Evolutionary conservation across 35 echinoderm and acorn worm genomes (phyloP).

Genomic region (Ophioderma brevispina): DNA sequence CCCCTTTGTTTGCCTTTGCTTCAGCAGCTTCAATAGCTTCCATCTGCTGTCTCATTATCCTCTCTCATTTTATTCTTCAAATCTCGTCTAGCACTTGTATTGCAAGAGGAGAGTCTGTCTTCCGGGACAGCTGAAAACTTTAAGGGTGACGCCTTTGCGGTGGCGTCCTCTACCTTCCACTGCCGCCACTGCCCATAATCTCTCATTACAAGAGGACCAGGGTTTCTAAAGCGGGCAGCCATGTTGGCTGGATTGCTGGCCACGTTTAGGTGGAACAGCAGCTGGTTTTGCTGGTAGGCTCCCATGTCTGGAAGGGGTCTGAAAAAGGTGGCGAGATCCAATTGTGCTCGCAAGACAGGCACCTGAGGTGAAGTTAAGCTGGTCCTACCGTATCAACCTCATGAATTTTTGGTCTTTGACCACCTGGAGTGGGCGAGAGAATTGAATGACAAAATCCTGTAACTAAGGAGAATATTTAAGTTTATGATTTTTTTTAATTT

Average conservation of each 20-base stretch:
- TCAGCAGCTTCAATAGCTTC: constrained; percentile 35
- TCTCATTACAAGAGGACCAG: neutral
- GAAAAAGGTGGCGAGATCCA: too few relatives aligned
- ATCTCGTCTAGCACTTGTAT: constrained; percentile 77
- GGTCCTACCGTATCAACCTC: too few relatives aligned
- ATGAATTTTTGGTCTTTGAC: too few relatives aligned
- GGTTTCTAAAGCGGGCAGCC: neutral
- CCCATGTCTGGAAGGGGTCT: neutral
- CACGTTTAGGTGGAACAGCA: neutral
- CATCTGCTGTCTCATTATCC: constrained; percentile 20
- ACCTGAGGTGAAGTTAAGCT: too few relatives aligned
- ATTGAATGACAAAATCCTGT: too few relatives aligned
- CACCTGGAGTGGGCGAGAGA: too few relatives aligned
- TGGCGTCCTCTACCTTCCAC: neutral
- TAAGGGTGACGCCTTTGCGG: neutral
- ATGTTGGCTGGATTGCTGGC: neutral
- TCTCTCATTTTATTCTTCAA: constrained; percentile 61
- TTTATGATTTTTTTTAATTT: too few relatives aligned
- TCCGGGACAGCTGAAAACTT: neutral
- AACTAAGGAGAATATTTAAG: too few relatives aligned
- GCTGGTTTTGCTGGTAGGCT: neutral
- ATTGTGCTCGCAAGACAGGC: too few relatives aligned
- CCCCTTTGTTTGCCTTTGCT: neutral
- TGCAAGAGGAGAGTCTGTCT: constrained; percentile 1
- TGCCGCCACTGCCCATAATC: neutral